Base-by-base conservation (phyloP, 1,140 invertebrate genomes). In the Caligus rogercresseyi region DNA sequence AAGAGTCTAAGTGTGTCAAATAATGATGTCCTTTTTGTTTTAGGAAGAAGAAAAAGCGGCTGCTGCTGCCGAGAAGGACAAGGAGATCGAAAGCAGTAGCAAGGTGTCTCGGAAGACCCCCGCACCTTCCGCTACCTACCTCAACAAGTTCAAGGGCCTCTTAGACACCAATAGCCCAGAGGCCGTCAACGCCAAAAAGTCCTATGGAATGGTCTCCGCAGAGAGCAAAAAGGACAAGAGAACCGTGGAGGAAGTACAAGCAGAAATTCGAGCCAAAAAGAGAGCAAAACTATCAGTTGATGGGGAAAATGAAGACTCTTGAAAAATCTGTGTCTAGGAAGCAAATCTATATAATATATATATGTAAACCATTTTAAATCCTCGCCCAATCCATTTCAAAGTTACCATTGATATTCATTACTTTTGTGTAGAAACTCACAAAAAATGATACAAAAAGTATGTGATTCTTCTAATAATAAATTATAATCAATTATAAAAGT, bases 51-150 rank as follows among this genome's bases (percentile, higher is more conserved):
- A n/a, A n/a, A n/a, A n/a, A n/a, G n/a, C n/a, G n/a, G n/a, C n/a
- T n/a, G n/a, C n/a, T n/a, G n/a, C n/a, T n/a, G n/a, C n/a, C n/a
- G n/a, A n/a, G n/a, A n/a, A n/a, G n/a, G n/a, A n/a, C n/a, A n/a
- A n/a, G n/a, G n/a, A n/a, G n/a, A n/a, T n/a, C n/a, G n/a, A n/a
- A n/a, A n/a, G n/a, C n/a, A n/a, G n/a, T n/a, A n/a, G n/a, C n/a
- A n/a, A n/a, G n/a, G n/a, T n/a, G n/a, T n/a, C n/a, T n/a, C n/a
- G n/a, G n/a, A n/a, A n/a, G n/a, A n/a, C n/a, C n/a, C n/a, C n/a
- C n/a, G n/a, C n/a, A n/a, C n/a, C 73, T 89, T 90, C 20, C 85
- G 86, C 20, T 91, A 83, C 65, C 89, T 85, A 18, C 81, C 85
- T 74, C 86, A 81, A 3, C 91, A 82, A 0, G 89, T 87, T 66